phyloP scores from a whole-genome alignment of 2,113 vertebrate species.

The Geothlypis trichas region DNA sequence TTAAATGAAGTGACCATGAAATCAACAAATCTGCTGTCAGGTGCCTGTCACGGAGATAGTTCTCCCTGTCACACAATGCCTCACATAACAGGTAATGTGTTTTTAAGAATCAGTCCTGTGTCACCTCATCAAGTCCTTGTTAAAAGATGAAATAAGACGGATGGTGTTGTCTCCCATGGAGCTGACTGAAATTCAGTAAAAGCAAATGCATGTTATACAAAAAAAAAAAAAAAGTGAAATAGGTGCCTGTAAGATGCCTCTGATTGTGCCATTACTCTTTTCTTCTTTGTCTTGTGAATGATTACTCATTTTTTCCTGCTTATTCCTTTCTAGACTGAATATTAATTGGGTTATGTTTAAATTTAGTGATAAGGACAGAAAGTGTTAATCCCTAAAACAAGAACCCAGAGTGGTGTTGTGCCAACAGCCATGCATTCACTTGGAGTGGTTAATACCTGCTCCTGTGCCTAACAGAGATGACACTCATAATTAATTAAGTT shows the following conservation, averaged over 20 bases:
- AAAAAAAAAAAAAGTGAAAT: background rate
- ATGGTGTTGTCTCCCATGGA: constrained; percentile 75
- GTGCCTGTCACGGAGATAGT: constrained; percentile 82
- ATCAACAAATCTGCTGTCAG: constrained; percentile 88
- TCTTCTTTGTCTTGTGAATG: background rate
- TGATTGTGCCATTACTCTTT: background rate
- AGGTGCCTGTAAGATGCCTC: background rate
- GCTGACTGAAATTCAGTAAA: constrained; percentile 71
- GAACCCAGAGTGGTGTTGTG: background rate
- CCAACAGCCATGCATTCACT: background rate
- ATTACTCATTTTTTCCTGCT: constrained; percentile 6
- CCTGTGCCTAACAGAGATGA: background rate
- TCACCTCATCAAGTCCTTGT: constrained; percentile 85
- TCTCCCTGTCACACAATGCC: constrained; percentile 82
- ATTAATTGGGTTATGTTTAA: constrained; percentile 50
- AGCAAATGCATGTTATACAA: constrained; percentile 37
- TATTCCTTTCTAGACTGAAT: constrained; percentile 27
- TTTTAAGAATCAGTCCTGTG: constrained; percentile 84
- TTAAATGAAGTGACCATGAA: constrained; percentile 87
- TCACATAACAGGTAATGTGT: constrained; percentile 85
- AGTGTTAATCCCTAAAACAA: constrained; percentile 11
- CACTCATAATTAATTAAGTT: constrained; percentile 35
- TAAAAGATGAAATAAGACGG: constrained; percentile 84
- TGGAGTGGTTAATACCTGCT: background rate
- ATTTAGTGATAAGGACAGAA: constrained; percentile 17